Evolutionary conservation across 2,888 invertebrate genomes (phyloP).

Genomic region (Stramonita haemastoma): DNA sequence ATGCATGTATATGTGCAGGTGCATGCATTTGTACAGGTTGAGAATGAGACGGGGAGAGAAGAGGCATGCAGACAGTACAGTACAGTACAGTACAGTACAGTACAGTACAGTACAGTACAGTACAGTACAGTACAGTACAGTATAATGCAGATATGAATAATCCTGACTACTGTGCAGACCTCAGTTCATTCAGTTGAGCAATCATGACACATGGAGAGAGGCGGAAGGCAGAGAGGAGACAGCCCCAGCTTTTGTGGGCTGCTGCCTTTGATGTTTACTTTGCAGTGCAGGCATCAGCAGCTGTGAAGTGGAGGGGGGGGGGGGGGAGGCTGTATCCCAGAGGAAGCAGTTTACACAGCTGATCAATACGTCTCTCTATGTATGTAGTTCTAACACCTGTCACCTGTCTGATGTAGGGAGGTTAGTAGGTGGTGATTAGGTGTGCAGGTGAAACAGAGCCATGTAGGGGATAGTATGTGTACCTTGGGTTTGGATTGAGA

Average conservation of each 20-base stretch:
- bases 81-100: constrained; percentile 15
- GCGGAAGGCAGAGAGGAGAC: too few relatives aligned
- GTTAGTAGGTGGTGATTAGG: not conserved
- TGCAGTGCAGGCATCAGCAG: too few relatives aligned
- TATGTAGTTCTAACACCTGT: not conserved
- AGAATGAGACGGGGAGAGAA: not conserved
- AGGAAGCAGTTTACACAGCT: too few relatives aligned
- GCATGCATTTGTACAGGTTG: not conserved
- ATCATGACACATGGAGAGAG: too few relatives aligned
- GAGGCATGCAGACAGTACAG: not conserved
- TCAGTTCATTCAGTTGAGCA: too few relatives aligned
- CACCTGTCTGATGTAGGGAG: not conserved
- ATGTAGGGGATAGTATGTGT: not conserved
- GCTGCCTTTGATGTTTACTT: too few relatives aligned
- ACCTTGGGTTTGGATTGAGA: too few relatives aligned
- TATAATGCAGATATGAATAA: not conserved
- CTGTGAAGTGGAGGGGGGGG: too few relatives aligned
- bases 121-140: constrained; percentile 23
- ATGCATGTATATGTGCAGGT: not conserved
- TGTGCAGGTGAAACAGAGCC: not conserved
- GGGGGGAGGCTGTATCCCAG: too few relatives aligned
- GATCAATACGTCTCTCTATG: too few relatives aligned
- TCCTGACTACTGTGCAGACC: not conserved
- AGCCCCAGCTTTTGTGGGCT: not conserved
- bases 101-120: constrained; percentile 25